phyloP scores from a whole-genome alignment of 2,113 vertebrate genomes.

The Hucho hucho region DNA sequence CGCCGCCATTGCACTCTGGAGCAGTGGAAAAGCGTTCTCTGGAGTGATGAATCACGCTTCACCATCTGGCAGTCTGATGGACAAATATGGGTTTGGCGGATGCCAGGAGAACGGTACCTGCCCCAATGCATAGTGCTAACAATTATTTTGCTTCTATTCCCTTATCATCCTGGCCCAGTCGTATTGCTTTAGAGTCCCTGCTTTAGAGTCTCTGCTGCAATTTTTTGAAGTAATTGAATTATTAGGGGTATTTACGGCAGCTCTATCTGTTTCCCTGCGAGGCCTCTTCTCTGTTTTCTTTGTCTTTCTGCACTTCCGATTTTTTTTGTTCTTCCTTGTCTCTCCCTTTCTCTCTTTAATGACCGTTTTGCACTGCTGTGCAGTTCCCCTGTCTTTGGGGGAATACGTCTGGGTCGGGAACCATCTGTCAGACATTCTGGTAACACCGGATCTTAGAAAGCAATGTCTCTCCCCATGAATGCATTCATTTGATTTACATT shows the following conservation, averaged over 20 bases:
- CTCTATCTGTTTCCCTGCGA: conserved; percentile 19
- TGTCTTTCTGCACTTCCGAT: neutral
- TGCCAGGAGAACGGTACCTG: too few species aligned
- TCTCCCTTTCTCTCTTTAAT: conserved; percentile 23
- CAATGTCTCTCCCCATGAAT: neutral
- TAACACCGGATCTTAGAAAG: conserved; percentile 16
- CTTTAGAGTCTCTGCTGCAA: conserved; percentile 1
- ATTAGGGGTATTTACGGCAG: conserved; percentile 16
- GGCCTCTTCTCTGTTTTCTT: neutral
- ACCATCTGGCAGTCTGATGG: too few species aligned
- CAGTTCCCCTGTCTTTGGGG: conserved; percentile 25
- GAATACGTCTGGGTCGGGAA: conserved; percentile 19
- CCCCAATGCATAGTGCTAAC: neutral
- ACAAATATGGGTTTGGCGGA: too few species aligned
- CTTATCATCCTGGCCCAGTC: neutral
- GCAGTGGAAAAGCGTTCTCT: too few species aligned
- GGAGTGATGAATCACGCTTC: too few species aligned
- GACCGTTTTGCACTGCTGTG: conserved; percentile 32
- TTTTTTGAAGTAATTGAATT: conserved; percentile 33
- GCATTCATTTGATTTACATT: conserved; percentile 16
- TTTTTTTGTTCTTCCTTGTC: neutral
- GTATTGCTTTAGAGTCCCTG: neutral
- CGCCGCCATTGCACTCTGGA: too few species aligned
- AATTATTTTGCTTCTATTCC: neutral
- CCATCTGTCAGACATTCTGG: conserved; percentile 44